Evolutionary conservation across 2,113 vertebrate species (phyloP).

Genomic region (Pristiophorus japonicus): DNA sequence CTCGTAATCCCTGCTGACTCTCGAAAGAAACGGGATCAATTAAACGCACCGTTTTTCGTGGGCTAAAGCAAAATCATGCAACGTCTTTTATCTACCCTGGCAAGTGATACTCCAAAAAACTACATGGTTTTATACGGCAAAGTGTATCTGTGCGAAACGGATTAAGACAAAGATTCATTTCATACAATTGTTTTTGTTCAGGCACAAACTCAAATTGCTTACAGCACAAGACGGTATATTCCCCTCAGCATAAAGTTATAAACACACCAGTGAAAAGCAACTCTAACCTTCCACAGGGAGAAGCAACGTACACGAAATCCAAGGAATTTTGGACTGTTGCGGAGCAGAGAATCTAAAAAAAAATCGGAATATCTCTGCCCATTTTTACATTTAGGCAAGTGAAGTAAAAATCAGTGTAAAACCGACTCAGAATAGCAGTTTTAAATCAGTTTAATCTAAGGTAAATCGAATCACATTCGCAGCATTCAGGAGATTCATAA

Average conservation of each 20-base stretch:
- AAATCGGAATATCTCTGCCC: background rate
- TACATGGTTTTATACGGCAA: background rate
- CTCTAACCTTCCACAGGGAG: background rate
- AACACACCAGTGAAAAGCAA: background rate
- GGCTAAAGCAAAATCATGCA: background rate
- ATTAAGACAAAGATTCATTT: background rate
- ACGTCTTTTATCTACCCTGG: background rate
- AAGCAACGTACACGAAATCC: background rate
- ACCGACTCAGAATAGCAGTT: background rate
- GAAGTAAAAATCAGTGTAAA: background rate
- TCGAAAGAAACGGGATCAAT: background rate
- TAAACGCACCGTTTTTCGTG: background rate
- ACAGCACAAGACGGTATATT: background rate
- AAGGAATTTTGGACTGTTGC: background rate
- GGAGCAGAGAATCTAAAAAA: background rate
- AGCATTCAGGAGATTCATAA: background rate
- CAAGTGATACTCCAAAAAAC: background rate
- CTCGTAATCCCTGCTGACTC: background rate
- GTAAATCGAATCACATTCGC: background rate
- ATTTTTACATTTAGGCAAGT: background rate
- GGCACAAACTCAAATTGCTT: background rate
- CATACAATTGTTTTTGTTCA: no score
- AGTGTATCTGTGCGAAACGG: background rate
- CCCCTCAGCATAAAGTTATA: background rate
- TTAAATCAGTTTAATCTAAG: background rate